Conservation (phyloP, 92 coral and sea anemone genomes). For the Meandrina meandrites region DNA sequence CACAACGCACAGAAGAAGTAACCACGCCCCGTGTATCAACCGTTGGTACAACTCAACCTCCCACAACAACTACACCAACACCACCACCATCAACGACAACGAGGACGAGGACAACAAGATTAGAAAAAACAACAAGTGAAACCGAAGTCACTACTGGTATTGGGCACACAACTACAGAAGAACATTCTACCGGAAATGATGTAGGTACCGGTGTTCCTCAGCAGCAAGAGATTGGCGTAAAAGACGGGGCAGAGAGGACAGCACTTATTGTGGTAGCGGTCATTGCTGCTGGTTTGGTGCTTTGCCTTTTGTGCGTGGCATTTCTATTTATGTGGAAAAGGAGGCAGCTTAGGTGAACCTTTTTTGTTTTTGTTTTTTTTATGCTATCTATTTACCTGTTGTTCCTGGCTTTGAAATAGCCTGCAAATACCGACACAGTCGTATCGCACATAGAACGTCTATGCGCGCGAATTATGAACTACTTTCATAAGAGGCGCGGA, state of each 20-base stretch:
- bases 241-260: not conserved
- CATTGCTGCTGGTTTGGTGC: conserved; percentile 2
- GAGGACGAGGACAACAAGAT: no score
- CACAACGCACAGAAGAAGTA: not conserved
- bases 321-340: conserved; percentile 12
- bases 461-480: no score
- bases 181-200: not conserved
- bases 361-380: not conserved
- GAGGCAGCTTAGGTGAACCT: not conserved
- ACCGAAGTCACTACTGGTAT: not conserved
- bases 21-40: not conserved
- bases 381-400: not conserved
- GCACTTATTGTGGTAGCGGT: conserved; percentile 20
- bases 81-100: no score
- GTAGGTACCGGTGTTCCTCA: not conserved
- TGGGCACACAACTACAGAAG: not conserved
- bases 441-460: no score
- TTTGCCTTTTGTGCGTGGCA: conserved; percentile 2
- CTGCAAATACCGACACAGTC: no score
- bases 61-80: not conserved
- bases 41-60: not conserved
- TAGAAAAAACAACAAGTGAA: not conserved
- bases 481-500: no score
- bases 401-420: not conserved
- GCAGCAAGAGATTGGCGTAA: not conserved